Conservation (phyloP, 2,113 vertebrate species). For the Eulemur rufifrons region DNA sequence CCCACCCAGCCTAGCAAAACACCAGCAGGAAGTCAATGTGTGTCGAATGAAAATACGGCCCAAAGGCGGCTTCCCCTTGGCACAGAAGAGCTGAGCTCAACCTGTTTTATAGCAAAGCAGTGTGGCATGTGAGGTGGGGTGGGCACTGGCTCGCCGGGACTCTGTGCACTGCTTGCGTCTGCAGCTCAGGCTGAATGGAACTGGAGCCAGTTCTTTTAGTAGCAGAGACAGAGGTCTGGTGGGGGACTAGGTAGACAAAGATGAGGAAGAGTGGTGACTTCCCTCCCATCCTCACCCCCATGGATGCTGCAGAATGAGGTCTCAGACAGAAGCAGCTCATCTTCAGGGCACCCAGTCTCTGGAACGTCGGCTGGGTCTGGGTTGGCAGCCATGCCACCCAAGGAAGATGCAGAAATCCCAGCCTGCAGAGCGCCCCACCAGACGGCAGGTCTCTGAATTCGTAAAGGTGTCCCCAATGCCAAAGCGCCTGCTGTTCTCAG, state of each 20-base stretch:
- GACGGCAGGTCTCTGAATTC: background rate
- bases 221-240: background rate
- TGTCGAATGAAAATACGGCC: background rate
- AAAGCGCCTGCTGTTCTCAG: background rate
- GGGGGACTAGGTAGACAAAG: background rate
- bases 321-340: background rate
- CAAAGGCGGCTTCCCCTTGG: background rate
- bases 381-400: background rate
- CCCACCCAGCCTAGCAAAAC: background rate
- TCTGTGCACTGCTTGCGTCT: rapidly evolving
- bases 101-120: background rate
- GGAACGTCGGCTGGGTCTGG: rapidly evolving
- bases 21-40: background rate
- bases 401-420: background rate
- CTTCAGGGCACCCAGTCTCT: background rate
- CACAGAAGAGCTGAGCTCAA: background rate
- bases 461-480: no score
- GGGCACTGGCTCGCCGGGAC: background rate
- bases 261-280: background rate
- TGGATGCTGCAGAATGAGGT: background rate
- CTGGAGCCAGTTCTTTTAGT: background rate
- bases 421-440: background rate
- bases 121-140: background rate
- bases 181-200: background rate
- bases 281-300: rapidly evolving